These are phyloP conservation scores for Himalopsyche kuldschensis DNA, from an alignment of 2,888 invertebrate genomes.

Conservation along the genomic window DNA sequence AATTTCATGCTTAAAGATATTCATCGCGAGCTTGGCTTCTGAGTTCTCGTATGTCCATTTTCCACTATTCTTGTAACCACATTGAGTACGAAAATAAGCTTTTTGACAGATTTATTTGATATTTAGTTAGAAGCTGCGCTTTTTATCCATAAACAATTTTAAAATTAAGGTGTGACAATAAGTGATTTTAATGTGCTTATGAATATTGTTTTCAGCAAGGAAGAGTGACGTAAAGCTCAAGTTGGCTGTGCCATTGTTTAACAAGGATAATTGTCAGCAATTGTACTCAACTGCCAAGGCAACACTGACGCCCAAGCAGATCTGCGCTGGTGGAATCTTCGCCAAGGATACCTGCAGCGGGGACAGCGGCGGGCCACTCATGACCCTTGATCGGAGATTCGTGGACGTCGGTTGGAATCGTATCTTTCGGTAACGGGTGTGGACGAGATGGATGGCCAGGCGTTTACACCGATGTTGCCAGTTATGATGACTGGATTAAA, in stretches of 20 bases:
- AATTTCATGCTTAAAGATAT: too few species aligned
- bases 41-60: too few species aligned
- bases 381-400: conserved; percentile 56
- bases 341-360: conserved; percentile 74
- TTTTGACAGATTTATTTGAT: too few species aligned
- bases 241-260: conserved; percentile 61
- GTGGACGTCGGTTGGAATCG: conserved; percentile 66
- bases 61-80: too few species aligned
- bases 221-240: conserved; percentile 67
- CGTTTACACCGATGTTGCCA: conserved; percentile 66
- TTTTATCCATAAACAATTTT: neutral
- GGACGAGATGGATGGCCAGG: conserved; percentile 69
- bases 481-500: conserved; percentile 66
- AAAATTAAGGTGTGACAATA: neutral
- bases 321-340: conserved; percentile 72
- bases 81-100: too few species aligned
- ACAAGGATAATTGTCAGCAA: conserved; percentile 56
- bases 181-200: neutral
- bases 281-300: conserved; percentile 58
- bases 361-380: conserved; percentile 78
- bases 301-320: conserved; percentile 57
- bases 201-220: conserved; percentile 45
- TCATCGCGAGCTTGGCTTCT: too few species aligned
- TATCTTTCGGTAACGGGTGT: conserved; percentile 69
- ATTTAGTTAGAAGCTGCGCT: neutral